A percentile compares a stretch with the other conserved stretches of the same genome.
These are phyloP conservation scores for Podotricha telesiphe DNA, from an alignment of 2,888 invertebrate genomes.

Conservation along the genomic window DNA sequence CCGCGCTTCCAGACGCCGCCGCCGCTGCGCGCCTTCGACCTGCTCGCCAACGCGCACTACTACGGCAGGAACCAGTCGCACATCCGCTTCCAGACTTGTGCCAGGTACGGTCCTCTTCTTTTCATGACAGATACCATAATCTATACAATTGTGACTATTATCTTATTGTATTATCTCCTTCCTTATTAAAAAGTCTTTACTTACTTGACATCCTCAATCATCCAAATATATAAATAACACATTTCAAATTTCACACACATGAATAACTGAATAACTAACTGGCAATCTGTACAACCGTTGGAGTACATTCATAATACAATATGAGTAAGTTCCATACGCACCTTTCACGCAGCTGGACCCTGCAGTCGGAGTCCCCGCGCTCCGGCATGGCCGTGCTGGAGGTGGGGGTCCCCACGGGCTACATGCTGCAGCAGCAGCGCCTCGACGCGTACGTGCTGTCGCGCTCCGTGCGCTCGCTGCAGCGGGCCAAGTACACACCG, in stretches of 20 bases:
- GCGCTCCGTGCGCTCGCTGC: conserved; percentile 90
- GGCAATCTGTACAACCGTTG: no score
- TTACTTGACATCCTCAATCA: no score
- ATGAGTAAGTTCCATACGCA: no score
- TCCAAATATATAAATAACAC: no score
- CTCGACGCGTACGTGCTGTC: conserved; percentile 93
- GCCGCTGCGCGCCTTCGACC: conserved; percentile 90
- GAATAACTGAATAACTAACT: no score
- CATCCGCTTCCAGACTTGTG: conserved; percentile 93
- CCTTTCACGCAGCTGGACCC: conserved; percentile 87
- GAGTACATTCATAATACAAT: no score
- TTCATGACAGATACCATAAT: no score
- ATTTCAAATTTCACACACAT: no score
- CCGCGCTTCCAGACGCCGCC: conserved; percentile 92
- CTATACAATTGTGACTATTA: no score
- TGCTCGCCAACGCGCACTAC: conserved; percentile 89
- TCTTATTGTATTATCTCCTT: no score
- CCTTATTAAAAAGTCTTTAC: no score
- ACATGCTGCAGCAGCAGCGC: conserved; percentile 94
- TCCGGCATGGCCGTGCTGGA: conserved; percentile 95
- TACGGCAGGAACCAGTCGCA: conserved; percentile 97
- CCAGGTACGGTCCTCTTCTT: conserved; percentile 83
- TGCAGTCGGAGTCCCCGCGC: conserved; percentile 89
- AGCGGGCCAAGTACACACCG: conserved; percentile 91
- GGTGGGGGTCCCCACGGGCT: conserved; percentile 94